Evolutionary conservation across 53 echinoderm and acorn worm species (phyloP), one percentile per base, ranked within the genome.

Genomic region (Echinometra lucunter): DNA sequence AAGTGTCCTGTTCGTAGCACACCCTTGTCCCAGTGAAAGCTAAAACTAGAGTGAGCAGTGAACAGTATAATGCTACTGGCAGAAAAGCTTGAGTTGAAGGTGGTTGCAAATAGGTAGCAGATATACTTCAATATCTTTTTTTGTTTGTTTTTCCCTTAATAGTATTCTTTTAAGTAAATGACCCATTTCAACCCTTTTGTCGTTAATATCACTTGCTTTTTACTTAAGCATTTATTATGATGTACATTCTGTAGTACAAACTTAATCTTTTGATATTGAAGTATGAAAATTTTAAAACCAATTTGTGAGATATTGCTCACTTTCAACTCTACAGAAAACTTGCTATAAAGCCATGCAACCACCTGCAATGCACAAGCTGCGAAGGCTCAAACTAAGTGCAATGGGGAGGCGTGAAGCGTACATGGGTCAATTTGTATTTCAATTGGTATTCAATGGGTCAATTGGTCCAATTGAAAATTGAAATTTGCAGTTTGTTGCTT

Each of bases 1-100:
- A 47, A 85, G 28, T 85, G 45, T 49, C 18, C 38, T 44, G 21
- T 81, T 81, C 21, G 17, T 47, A 85, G 28, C 49, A 11, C 45
- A 25, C 85, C 45, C 12, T 23, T 81, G 44, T 23, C 81, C 44
- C 45, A 49, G 53, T 47, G n/a, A 28, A 44, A 6, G 47, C 16
- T n/a, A n/a, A 27, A 49, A 85, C 45, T 13, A 85, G 85, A 85
- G 85, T 47, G 47, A 85, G 49, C 85, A 85, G 85, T 47, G 47
- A 85, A 85, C 85, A n/a, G 85, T 85, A 13, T 49, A 10, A 49
- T 45, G n/a, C 49, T 45, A 49, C 49, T 85, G 34, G 85, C 85
- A 35, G 42, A 40, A 42, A 38, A 23, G 78, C 16, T 16, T 49
- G 28, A 9, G 3, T 49, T 85, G 47, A 85, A 85, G 85, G 28